These are phyloP conservation scores for Cosmia trapezina DNA, from an alignment of 2,888 invertebrate species.

Conservation along the genomic window DNA sequence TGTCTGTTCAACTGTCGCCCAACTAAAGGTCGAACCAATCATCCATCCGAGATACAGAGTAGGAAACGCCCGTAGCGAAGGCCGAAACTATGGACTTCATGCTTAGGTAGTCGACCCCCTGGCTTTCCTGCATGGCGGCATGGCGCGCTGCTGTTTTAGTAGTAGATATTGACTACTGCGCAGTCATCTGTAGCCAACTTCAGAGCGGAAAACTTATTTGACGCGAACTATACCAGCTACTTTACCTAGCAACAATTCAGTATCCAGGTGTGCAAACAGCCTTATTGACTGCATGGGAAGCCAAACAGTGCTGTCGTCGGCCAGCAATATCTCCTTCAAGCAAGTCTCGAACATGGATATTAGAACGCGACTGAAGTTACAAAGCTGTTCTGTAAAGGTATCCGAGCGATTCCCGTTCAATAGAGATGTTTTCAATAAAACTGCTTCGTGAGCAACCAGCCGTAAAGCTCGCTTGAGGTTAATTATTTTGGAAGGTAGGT, in stretches of 20 bases:
- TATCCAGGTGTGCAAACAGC: slow-evolving; percentile 25
- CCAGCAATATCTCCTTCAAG: slow-evolving; percentile 65
- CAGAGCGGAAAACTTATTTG: too few species aligned
- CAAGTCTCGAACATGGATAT: slow-evolving; percentile 66
- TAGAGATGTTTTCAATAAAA: slow-evolving; percentile 67
- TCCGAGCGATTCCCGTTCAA: slow-evolving; percentile 55
- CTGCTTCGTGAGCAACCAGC: slow-evolving; percentile 30
- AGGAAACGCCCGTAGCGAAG: too few species aligned
- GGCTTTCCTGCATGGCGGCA: too few species aligned
- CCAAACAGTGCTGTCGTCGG: slow-evolving; percentile 64
- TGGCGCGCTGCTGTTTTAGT: too few species aligned
- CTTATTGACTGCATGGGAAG: slow-evolving; percentile 41
- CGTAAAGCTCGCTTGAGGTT: slow-evolving; percentile 24
- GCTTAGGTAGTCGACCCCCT: too few species aligned
- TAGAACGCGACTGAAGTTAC: slow-evolving; percentile 63
- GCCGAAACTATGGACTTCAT: too few species aligned
- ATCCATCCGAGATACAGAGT: too few species aligned
- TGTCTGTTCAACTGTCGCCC: too few species aligned
- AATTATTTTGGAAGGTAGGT: slow-evolving; percentile 50
- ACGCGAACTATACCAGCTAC: too few species aligned
- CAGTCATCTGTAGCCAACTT: too few species aligned
- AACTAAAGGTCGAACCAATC: too few species aligned
- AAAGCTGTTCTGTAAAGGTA: slow-evolving; percentile 62
- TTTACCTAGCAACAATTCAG: background rate
- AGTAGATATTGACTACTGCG: too few species aligned